A percentile compares a stretch with the other conserved stretches of the same genome.
These are phyloP conservation scores for Crossaster papposus DNA, from an alignment of 53 echinoderm and acorn worm genomes.

Conservation along the genomic window DNA sequence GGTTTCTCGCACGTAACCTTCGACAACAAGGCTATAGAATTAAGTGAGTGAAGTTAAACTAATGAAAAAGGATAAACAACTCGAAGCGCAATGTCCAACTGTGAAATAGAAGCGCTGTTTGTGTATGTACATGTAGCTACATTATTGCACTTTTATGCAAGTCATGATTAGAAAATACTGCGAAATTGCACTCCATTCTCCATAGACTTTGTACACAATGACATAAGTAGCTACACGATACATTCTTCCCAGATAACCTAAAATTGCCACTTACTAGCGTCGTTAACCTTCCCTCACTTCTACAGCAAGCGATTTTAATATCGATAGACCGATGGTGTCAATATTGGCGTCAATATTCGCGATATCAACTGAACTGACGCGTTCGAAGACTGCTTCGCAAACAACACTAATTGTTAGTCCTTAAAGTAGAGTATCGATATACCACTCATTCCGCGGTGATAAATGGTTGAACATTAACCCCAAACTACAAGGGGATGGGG, in stretches of 20 bases:
- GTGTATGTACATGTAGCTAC: too few species aligned
- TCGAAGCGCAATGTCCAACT: too few species aligned
- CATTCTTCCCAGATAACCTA: not conserved
- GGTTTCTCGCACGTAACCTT: too few species aligned
- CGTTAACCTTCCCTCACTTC: not conserved
- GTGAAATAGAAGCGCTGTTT: too few species aligned
- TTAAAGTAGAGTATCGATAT: slow-evolving; percentile 33
- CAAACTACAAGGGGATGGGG: not conserved
- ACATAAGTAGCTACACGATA: too few species aligned
- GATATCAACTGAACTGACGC: slow-evolving; percentile 20
- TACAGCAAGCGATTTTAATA: not conserved
- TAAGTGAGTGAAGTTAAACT: too few species aligned
- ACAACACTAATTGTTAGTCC: slow-evolving; percentile 25
- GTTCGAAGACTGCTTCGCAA: slow-evolving; percentile 5
- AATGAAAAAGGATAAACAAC: too few species aligned
- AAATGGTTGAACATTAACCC: slow-evolving; percentile 41
- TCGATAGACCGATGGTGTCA: not conserved
- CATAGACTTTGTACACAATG: too few species aligned
- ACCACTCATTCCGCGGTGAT: not conserved
- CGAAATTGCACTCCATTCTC: too few species aligned
- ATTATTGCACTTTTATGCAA: too few species aligned
- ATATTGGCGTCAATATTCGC: not conserved
- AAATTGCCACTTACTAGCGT: not conserved
- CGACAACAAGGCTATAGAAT: too few species aligned
- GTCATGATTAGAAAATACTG: too few species aligned